Conservation (phyloP, 1,140 invertebrate species). For the Oscheius sp. region DNA sequence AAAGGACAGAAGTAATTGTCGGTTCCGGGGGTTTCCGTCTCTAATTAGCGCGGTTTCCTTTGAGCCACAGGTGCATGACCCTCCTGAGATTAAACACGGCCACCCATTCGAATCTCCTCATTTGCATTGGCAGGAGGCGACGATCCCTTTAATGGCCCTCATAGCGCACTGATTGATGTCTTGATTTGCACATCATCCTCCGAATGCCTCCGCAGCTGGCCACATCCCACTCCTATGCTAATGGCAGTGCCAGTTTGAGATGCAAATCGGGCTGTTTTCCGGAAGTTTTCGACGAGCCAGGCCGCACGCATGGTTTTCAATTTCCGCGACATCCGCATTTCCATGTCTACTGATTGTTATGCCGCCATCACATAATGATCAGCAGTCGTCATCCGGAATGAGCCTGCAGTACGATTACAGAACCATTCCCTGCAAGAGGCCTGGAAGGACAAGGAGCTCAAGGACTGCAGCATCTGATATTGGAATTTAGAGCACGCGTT, state of each 20-base stretch:
- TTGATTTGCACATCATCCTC: too few relatives aligned
- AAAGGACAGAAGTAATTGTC: neutral
- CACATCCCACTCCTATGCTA: neutral
- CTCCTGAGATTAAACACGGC: neutral
- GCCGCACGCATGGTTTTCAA: too few relatives aligned
- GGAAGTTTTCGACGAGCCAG: neutral
- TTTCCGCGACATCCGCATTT: conserved; percentile 1
- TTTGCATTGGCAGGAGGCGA: too few relatives aligned
- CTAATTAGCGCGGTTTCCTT: neutral
- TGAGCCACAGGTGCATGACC: conserved; percentile 1
- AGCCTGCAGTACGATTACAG: too few relatives aligned
- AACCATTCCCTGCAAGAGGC: too few relatives aligned
- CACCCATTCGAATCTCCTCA: neutral
- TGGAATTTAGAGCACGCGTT: too few relatives aligned
- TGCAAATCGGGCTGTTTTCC: neutral
- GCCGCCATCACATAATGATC: too few relatives aligned
- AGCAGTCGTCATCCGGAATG: too few relatives aligned
- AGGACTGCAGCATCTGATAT: too few relatives aligned
- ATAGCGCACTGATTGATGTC: conserved; percentile 7
- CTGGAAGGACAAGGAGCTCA: too few relatives aligned
- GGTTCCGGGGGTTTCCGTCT: neutral
- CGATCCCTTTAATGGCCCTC: neutral
- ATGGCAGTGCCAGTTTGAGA: neutral
- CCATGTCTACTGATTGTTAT: conserved; percentile 1
- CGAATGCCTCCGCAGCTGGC: too few relatives aligned